Evolutionary conservation across 1,140 invertebrate species (phyloP).

Genomic region (Episyrphus balteatus): DNA sequence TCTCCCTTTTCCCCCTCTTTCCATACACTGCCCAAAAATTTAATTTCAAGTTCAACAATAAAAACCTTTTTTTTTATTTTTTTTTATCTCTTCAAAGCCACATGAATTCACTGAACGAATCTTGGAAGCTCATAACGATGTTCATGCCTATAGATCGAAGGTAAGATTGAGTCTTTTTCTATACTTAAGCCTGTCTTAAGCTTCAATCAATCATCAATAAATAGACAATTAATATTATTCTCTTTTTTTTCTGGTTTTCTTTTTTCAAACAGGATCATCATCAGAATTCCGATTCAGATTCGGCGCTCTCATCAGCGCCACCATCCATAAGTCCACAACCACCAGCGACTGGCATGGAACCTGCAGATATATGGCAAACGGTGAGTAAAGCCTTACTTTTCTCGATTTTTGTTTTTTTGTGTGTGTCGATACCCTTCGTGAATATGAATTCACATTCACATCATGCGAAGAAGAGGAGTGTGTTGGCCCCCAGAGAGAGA

Average conservation of each 20-base stretch:
- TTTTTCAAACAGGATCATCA: conserved; percentile 14
- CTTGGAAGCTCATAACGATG: conserved; percentile 2
- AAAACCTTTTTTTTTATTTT: neutral
- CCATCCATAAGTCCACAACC: conserved; percentile 36
- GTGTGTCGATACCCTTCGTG: too few species aligned
- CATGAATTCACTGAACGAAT: conserved; percentile 4
- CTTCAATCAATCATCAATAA: neutral
- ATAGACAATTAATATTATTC: neutral
- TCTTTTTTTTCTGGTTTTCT: neutral
- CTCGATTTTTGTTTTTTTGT: neutral
- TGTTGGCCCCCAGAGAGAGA: too few species aligned
- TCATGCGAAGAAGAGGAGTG: too few species aligned
- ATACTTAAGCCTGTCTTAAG: neutral
- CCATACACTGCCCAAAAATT: too few species aligned
- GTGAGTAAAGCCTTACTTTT: conserved; percentile 16
- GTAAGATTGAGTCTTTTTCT: conserved; percentile 6
- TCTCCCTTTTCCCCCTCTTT: too few species aligned
- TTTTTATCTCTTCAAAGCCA: conserved; percentile 1
- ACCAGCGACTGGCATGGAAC: conserved; percentile 26
- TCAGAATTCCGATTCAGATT: conserved; percentile 31
- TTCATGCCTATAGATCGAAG: conserved; percentile 16
- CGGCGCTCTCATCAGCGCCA: conserved; percentile 35
- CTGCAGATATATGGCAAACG: conserved; percentile 34
- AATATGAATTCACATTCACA: too few species aligned
- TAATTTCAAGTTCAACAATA: too few species aligned